Evolutionary conservation across 2,797 vertebrate genomes (phyloP), one percentile per base, ranked within the genome.

Genomic region (Sebastes miniatus): DNA sequence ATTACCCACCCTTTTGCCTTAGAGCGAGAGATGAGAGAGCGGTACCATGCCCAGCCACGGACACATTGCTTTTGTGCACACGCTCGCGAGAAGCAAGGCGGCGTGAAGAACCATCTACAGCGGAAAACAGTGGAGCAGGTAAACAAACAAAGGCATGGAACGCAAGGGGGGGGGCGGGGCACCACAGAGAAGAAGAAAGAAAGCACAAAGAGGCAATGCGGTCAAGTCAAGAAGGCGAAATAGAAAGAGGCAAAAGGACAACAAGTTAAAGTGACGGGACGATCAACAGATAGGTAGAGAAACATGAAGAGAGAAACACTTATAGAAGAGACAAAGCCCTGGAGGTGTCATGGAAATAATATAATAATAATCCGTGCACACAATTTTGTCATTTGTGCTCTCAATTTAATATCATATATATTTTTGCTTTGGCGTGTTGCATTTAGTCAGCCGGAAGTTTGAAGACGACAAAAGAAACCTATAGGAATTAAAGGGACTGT

Each of bases 1-100:
- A 88, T 94, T 96, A 99, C 98, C 98, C 98, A 99, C 98, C 98
- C 98, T 99, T 98, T 95, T 97, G 96, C 96, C 96, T 99, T 94
- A 97, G 96, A 97, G 96, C 96, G 91, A 99, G 96, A 97, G 98
- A 98, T 96, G 97, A 98, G 91, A 97, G 93, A 97, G 98, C 96
- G 95, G 97, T 97, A 92, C 96, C 96, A 94, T 94, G 93, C 90
- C 90, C 93, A 94, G 97, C 96, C 95, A 95, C 94, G 95, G 97
- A 96, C 94, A 95, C 96, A 96, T 94, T 96, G 95, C 95, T 97
- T 99, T 98, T 98, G 97, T 96, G 97, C 96, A 96, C 96, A 96
- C 95, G 96, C 95, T 98, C 98, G 94, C 96, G 96, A 97, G 97
- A 99, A 98, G 97, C 97, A 97, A 97, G 97, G 97, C 95, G 96